Evolutionary conservation across 2,888 invertebrate species (phyloP).

Genomic region (Spatulosminthurus flaviceps): DNA sequence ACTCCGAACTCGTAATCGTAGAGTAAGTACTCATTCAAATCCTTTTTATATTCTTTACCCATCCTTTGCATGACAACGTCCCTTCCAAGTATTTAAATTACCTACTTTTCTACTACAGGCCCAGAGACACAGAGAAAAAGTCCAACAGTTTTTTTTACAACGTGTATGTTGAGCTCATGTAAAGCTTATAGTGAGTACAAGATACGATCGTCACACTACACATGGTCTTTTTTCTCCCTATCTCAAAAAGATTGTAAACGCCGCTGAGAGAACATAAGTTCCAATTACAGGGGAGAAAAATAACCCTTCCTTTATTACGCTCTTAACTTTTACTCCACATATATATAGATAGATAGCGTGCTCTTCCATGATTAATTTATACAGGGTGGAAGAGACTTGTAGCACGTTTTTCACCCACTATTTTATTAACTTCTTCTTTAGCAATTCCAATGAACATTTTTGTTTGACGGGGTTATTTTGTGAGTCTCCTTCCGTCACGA

Average conservation of each 20-base stretch:
- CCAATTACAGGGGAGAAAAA: constrained; percentile 11
- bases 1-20: constrained; percentile 53
- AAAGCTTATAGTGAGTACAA: no score
- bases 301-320: background rate
- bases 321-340: background rate
- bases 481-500: background rate
- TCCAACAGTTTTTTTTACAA: no score
- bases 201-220: no score
- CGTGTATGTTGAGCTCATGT: no score
- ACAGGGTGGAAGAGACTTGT: background rate
- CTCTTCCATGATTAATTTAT: constrained; percentile 8
- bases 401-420: background rate
- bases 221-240: no score
- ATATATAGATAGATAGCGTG: constrained; percentile 7
- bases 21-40: constrained; percentile 49
- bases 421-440: constrained; percentile 2
- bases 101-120: background rate
- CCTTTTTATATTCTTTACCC: constrained; percentile 21
- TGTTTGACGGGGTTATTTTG: no score
- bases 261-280: background rate
- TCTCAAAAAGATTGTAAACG: no score
- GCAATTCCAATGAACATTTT: background rate
- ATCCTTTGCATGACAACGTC: background rate
- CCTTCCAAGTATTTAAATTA: constrained; percentile 5
- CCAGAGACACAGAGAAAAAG: no score